phyloP scores from a whole-genome alignment of 2,113 vertebrate species.

The Pomatostomus ruficeps region DNA sequence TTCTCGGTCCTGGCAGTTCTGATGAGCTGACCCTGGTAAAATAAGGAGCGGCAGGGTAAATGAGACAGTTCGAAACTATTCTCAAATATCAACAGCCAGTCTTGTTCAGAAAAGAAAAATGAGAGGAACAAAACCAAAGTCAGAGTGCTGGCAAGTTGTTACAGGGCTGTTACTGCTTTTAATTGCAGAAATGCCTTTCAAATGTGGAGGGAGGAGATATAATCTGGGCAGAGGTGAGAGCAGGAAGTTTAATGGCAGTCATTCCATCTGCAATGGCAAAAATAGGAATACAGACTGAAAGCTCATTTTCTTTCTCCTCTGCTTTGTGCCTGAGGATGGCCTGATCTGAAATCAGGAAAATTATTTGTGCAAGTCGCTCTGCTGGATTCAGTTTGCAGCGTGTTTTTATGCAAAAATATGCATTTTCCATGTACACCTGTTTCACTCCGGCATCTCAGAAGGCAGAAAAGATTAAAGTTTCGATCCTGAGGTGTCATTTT shows the following conservation, averaged over 20 bases:
- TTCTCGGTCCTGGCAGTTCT: background rate
- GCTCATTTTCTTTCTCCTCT: background rate
- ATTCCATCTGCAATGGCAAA: background rate
- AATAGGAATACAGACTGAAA: background rate
- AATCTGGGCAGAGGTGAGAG: background rate
- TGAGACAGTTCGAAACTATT: background rate
- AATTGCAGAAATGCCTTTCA: background rate
- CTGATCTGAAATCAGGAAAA: background rate
- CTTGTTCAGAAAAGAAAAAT: background rate
- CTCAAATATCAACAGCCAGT: background rate
- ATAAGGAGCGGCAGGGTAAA: background rate
- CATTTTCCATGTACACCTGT: background rate
- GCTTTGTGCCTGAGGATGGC: background rate
- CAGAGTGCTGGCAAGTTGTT: background rate
- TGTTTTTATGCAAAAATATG: background rate
- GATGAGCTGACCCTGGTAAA: background rate
- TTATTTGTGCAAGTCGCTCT: background rate
- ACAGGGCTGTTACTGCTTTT: background rate
- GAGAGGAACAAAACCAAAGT: background rate
- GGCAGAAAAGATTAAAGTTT: background rate
- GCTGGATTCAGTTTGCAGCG: background rate
- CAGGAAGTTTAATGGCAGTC: background rate
- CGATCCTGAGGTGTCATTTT: background rate
- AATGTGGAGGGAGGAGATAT: background rate
- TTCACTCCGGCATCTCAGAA: background rate